These are phyloP conservation scores for Peribatodes rhomboidaria DNA, from an alignment of 2,888 invertebrate genomes.

Conservation along the genomic window DNA sequence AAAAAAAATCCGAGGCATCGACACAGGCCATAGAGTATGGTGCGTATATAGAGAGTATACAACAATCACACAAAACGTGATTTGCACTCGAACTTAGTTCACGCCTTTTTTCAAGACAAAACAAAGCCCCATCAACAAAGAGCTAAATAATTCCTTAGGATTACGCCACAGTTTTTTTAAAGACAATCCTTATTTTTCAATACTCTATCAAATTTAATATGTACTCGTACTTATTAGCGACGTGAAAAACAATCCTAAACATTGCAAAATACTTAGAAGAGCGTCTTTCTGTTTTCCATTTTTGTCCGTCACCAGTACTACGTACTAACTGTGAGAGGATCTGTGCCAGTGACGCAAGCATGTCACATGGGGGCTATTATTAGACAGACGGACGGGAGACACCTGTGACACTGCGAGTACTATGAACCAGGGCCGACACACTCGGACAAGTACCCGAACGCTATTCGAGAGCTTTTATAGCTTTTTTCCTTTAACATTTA, in stretches of 20 bases:
- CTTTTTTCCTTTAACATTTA: not conserved
- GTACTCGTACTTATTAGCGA: no score
- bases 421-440: slow-evolving; percentile 40
- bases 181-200: no score
- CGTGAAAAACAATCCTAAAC: not conserved
- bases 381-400: slow-evolving; percentile 77
- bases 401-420: slow-evolving; percentile 60
- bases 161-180: no score
- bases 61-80: no score
- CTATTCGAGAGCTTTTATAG: not conserved
- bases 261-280: not conserved
- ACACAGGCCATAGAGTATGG: no score
- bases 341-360: slow-evolving; percentile 61
- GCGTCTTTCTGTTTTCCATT: not conserved
- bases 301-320: slow-evolving; percentile 32
- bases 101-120: no score
- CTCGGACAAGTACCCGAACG: slow-evolving; percentile 2
- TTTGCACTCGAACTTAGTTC: no score
- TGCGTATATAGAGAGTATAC: no score
- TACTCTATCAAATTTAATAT: no score
- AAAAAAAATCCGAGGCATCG: no score
- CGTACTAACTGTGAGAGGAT: slow-evolving; percentile 14
- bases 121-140: no score
- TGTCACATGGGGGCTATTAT: slow-evolving; percentile 62
- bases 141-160: no score